Percentiles rank a stretch among this genome's conserved stretches.
phyloP scores from a whole-genome alignment of 2,113 vertebrate genomes.

The Geococcyx californianus region DNA sequence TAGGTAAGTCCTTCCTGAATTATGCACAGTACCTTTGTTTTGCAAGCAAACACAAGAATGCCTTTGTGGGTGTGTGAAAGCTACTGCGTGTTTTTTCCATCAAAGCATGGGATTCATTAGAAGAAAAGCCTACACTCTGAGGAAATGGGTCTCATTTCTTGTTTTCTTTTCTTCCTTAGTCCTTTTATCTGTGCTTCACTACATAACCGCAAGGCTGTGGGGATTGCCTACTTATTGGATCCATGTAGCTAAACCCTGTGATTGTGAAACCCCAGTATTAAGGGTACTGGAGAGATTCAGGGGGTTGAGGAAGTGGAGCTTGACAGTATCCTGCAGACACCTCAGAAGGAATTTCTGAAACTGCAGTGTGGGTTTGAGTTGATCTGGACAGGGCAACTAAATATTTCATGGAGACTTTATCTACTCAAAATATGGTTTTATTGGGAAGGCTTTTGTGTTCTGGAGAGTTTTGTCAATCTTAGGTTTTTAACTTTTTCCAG shows the following conservation, averaged over 20 bases:
- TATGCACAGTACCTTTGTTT: background rate
- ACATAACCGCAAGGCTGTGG: background rate
- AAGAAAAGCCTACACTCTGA: background rate
- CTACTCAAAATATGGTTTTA: background rate
- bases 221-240: background rate
- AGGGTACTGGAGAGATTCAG: background rate
- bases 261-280: fast-evolving
- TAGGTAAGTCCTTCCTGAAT: background rate
- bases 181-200: background rate
- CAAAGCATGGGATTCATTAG: background rate
- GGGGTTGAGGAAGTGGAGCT: background rate
- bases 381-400: background rate
- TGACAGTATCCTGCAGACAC: background rate
- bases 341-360: background rate
- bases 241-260: background rate
- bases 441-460: background rate
- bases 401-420: background rate
- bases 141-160: background rate
- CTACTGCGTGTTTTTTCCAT: background rate
- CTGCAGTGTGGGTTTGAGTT: background rate
- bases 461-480: background rate
- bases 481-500: background rate
- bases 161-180: background rate
- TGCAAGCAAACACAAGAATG: background rate
- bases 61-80: background rate